A percentile compares a stretch with the other conserved stretches of the same genome.
phyloP scores from a whole-genome alignment of 37 sponge, comb jelly and placozoan species.

The Spongilla lacustris region DNA sequence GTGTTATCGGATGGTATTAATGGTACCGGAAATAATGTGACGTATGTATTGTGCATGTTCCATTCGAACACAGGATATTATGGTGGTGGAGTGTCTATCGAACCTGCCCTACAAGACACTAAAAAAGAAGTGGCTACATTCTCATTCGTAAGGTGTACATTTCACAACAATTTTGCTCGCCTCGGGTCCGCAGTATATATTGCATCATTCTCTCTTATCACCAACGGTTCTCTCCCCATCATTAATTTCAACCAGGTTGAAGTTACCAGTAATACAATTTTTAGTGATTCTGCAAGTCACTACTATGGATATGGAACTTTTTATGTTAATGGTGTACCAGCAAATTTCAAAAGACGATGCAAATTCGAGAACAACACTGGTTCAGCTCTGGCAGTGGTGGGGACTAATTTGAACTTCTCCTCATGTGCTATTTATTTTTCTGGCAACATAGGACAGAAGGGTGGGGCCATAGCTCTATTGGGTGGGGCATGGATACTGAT shows the following conservation, averaged over 20 bases:
- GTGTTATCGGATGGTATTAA: background rate
- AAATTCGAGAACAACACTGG: slow-evolving; percentile 49
- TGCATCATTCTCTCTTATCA: background rate
- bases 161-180: slow-evolving; percentile 22
- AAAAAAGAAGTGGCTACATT: background rate
- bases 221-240: slow-evolving; percentile 6
- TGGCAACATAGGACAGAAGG: slow-evolving; percentile 21
- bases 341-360: slow-evolving; percentile 21
- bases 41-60: background rate
- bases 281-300: slow-evolving; percentile 32
- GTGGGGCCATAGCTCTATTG: slow-evolving; percentile 58
- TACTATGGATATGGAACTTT: background rate
- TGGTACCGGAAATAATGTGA: background rate
- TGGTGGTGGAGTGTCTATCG: slow-evolving; percentile 53
- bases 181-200: slow-evolving; percentile 47
- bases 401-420: slow-evolving; percentile 19
- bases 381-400: slow-evolving; percentile 47
- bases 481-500: slow-evolving; percentile 23
- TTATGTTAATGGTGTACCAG: slow-evolving; percentile 32
- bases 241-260: background rate
- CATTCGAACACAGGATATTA: background rate
- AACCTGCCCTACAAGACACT: background rate
- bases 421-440: background rate
- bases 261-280: background rate
- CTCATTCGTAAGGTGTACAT: background rate